Conservation (phyloP, 2,797 vertebrate genomes). For the Chiroxiphia lanceolata region DNA sequence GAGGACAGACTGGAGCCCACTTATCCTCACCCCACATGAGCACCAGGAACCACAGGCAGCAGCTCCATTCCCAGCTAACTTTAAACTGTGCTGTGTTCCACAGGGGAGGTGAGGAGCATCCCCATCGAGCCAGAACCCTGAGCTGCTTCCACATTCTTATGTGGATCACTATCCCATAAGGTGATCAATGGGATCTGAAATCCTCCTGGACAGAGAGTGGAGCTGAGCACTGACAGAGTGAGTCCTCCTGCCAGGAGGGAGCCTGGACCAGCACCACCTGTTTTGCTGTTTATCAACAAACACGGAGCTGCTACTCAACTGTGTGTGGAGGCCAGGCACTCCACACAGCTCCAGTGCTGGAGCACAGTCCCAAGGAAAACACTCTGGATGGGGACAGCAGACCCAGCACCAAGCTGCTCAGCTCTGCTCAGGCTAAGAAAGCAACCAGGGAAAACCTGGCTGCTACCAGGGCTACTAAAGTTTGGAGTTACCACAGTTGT, state of each 20-base stretch:
- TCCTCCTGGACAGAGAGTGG: background rate
- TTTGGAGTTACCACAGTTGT: background rate
- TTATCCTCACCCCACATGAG: background rate
- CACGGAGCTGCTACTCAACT: background rate
- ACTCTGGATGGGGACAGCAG: background rate
- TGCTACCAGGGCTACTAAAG: background rate
- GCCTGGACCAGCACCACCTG: background rate
- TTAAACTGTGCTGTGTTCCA: background rate
- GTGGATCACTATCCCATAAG: accelerated
- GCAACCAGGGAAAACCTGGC: background rate
- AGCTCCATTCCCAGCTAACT: background rate
- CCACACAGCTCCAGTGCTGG: background rate
- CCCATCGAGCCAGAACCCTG: background rate
- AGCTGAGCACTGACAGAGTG: background rate
- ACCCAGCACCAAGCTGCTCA: background rate
- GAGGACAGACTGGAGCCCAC: background rate
- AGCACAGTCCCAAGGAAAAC: background rate
- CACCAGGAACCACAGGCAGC: background rate
- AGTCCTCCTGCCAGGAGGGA: background rate
- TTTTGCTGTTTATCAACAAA: background rate
- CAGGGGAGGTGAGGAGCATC: background rate
- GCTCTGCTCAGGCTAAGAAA: background rate
- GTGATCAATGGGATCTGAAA: background rate
- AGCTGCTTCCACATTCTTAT: background rate
- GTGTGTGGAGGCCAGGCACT: background rate